A percentile compares a stretch with the other conserved stretches of the same genome.
phyloP scores from a whole-genome alignment of 1,140 invertebrate genomes.

The Globodera rostochiensis region DNA sequence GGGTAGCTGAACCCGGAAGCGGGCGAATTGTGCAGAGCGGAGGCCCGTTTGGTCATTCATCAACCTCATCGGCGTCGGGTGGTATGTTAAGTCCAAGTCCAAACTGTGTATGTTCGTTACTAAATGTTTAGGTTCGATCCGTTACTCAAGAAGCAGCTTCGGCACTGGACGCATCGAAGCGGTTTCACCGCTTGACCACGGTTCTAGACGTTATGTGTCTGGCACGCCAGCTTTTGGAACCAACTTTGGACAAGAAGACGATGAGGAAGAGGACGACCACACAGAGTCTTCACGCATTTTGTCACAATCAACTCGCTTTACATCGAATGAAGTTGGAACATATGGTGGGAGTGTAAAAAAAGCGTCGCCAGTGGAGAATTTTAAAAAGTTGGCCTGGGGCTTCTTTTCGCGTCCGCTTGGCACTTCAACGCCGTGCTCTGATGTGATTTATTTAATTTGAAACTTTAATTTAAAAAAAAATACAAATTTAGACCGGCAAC shows the following conservation, averaged over 20 bases:
- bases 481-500: conserved; percentile 19
- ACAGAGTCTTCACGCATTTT: conserved; percentile 47
- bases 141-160: conserved; percentile 18
- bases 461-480: too few relatives aligned
- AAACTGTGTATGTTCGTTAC: not conserved
- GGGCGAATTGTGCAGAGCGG: conserved; percentile 19
- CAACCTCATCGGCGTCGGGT: not conserved
- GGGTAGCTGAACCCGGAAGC: not conserved
- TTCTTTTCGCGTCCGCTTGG: conserved; percentile 34
- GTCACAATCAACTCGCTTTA: conserved; percentile 26
- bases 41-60: conserved; percentile 8
- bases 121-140: conserved; percentile 10
- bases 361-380: conserved; percentile 35
- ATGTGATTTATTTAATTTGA: conserved; percentile 26
- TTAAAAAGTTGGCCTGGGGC: conserved; percentile 37
- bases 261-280: conserved; percentile 48
- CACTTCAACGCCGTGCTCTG: conserved; percentile 30
- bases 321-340: not conserved
- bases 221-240: conserved; percentile 8
- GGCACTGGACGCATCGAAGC: not conserved
- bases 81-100: not conserved
- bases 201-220: not conserved
- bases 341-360: not conserved
- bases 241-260: conserved; percentile 22
- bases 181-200: conserved; percentile 9